Conservation (phyloP, 2,888 invertebrate species). For the Drosophila atripex region DNA sequence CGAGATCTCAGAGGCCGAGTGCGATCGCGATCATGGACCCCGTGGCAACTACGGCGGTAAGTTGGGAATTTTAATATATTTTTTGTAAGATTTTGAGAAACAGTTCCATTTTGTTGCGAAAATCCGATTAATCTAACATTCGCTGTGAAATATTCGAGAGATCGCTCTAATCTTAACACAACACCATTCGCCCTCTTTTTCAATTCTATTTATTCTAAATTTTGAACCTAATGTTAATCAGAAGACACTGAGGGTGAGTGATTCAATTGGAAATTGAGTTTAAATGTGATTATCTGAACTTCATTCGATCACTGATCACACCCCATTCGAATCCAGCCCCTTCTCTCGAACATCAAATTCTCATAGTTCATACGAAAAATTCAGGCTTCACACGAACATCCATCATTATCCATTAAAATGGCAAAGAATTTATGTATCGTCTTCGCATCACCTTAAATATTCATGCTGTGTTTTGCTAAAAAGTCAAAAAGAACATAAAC, state of each 20-base stretch:
- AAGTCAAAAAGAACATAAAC: constrained; percentile 37
- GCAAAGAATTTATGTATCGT: constrained; percentile 2
- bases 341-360: constrained; percentile 11
- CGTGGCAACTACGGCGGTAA: constrained; percentile 93
- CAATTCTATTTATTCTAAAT: constrained; percentile 62
- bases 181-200: constrained; percentile 55
- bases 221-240: constrained; percentile 61
- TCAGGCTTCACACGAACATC: constrained; percentile 10
- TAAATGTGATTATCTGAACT: constrained; percentile 24
- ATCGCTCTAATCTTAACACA: constrained; percentile 55
- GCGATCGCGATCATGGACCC: constrained; percentile 93
- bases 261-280: constrained; percentile 56
- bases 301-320: constrained; percentile 35
- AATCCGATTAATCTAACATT: constrained; percentile 11
- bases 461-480: constrained; percentile 81
- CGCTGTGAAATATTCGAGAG: constrained; percentile 26
- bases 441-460: constrained; percentile 39
- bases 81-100: constrained; percentile 3
- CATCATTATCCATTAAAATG: constrained; percentile 20
- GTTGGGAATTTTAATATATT: constrained; percentile 53
- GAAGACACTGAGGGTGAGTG: constrained; percentile 84
- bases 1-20: constrained; percentile 96
- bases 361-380: constrained; percentile 7
- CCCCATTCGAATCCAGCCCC: constrained; percentile 31
- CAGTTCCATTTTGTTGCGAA: constrained; percentile 2